Base-by-base conservation (phyloP, 2,113 vertebrate species). In the Notothenia coriiceps region DNA sequence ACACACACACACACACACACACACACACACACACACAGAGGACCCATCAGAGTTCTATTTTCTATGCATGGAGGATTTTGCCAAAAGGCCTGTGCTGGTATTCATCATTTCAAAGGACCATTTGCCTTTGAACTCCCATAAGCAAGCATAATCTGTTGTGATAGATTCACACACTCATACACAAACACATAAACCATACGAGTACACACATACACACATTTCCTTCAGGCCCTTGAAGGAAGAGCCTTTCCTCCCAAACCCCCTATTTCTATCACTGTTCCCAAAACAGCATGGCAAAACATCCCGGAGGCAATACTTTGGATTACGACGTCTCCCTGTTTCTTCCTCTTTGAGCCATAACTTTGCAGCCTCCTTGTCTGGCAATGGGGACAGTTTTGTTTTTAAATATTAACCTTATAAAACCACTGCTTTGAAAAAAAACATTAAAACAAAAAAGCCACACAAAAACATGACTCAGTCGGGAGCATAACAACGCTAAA, bases 61-160 rank as follows among this genome's bases (percentile, higher is more conserved):
- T 84, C 55, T 64, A 61, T 82, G 70, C 61, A 73, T 70, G 80
- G 79, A 77, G 49, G 47, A 82, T 85, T 80, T 18, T 78, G 75
- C 74, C 74, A 86, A 75, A 84, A 88, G 71, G 82, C 47, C 77
- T 82, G 43, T 71, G 77, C 85, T 84, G 74, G 78, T 88, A 77
- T 78, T 91, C 83, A 86, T 83, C 77, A 86, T 91, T 90, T 91
- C 89, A 91, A 93, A 93, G 90, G 35, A 71, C 65, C 44, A 50
- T 60, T 40, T 87, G 86, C 83, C 86, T 94, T 93, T 92, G 84
- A 92, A 92, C 84, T 90, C 78, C 74, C 63, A 60, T 83, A 83
- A 81, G 85, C 79, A 73, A 25, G 29, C 67, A 60, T 74, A 72
- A 82, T 87, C 82, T 63, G 71, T 74, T 80, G 75, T 85, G 83